Evolutionary conservation across 2,888 invertebrate genomes (phyloP).

Genomic region (Prosapia bicincta): DNA sequence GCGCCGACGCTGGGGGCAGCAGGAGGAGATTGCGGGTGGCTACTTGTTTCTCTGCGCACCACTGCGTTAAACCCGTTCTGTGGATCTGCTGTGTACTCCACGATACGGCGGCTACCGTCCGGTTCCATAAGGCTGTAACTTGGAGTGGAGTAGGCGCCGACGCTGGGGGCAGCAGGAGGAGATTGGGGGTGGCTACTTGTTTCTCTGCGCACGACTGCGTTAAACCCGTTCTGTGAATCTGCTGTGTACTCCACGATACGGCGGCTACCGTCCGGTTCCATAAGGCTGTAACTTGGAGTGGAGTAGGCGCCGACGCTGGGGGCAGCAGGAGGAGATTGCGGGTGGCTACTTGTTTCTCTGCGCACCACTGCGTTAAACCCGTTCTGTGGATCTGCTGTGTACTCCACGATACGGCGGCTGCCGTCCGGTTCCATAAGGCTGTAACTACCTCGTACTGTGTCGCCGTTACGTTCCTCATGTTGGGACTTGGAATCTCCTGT

Average conservation of each 20-base stretch:
- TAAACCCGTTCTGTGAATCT: conserved; percentile 41
- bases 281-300: too few relatives aligned
- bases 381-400: conserved; percentile 34
- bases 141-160: conserved; percentile 30
- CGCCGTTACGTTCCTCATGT: conserved; percentile 38
- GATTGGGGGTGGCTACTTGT: conserved; percentile 27
- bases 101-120: conserved; percentile 27
- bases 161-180: too few relatives aligned
- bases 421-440: too few relatives aligned
- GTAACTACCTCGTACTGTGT: conserved; percentile 39
- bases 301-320: too few relatives aligned
- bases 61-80: conserved; percentile 42
- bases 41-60: conserved; percentile 36
- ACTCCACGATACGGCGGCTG: too few relatives aligned
- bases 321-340: too few relatives aligned
- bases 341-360: background rate
- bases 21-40: conserved; percentile 13
- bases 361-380: conserved; percentile 42
- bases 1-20: conserved; percentile 15
- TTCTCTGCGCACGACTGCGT: conserved; percentile 41
- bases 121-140: conserved; percentile 27
- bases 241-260: conserved; percentile 37
- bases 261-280: conserved; percentile 28
- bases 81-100: conserved; percentile 39
- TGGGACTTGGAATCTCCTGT: conserved; percentile 40